phyloP scores from a whole-genome alignment of 2,797 vertebrate species.

The Anabas testudineus region DNA sequence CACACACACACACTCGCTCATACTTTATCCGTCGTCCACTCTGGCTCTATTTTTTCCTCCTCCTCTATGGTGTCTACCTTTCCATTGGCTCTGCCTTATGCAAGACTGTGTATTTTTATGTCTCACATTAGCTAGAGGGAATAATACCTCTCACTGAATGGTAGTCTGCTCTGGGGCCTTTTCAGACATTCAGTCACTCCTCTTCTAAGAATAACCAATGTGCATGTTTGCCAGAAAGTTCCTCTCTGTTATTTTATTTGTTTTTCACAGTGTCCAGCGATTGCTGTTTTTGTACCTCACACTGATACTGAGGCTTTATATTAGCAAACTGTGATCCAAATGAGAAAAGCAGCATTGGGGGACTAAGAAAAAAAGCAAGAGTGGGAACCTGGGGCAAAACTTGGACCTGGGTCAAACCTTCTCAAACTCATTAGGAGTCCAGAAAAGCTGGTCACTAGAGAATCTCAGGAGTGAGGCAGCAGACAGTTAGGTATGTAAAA shows the following conservation, averaged over 20 bases:
- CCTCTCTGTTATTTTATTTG: constrained; percentile 47
- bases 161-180: constrained; percentile 77
- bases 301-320: constrained; percentile 70
- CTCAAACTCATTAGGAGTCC: constrained; percentile 74
- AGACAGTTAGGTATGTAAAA: constrained; percentile 70
- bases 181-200: constrained; percentile 87
- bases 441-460: constrained; percentile 67
- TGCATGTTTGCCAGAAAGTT: constrained; percentile 70
- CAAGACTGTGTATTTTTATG: constrained; percentile 78
- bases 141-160: constrained; percentile 78
- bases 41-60: constrained; percentile 61
- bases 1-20: constrained; percentile 19
- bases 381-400: constrained; percentile 66
- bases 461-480: constrained; percentile 65
- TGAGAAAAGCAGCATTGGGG: constrained; percentile 80
- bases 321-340: constrained; percentile 74
- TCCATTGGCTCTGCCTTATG: constrained; percentile 73
- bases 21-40: constrained; percentile 42
- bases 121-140: constrained; percentile 73
- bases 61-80: constrained; percentile 77
- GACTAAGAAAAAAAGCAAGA: constrained; percentile 59
- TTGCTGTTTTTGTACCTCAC: constrained; percentile 68
- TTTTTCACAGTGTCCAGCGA: constrained; percentile 58
- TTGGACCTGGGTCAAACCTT: constrained; percentile 72
- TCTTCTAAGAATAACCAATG: constrained; percentile 82